phyloP scores from a whole-genome alignment of 2,797 vertebrate species.

The Balearica regulorum region DNA sequence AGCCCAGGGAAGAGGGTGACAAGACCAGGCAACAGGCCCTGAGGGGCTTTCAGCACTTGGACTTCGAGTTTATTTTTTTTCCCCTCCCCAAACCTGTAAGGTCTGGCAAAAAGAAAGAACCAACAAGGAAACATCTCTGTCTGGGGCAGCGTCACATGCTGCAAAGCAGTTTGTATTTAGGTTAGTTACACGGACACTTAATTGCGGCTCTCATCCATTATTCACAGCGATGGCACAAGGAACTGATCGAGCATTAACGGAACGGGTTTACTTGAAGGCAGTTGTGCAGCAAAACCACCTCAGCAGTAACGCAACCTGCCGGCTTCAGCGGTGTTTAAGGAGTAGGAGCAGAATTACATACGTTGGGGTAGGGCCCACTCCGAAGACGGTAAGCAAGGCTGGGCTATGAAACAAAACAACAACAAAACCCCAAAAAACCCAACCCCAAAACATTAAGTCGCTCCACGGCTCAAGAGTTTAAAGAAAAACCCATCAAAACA shows the following conservation, averaged over 20 bases:
- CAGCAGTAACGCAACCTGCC: neutral
- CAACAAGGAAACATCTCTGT: neutral
- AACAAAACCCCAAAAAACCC: neutral
- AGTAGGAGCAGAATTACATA: neutral
- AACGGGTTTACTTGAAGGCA: neutral
- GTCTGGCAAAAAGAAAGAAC: neutral
- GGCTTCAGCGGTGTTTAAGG: neutral
- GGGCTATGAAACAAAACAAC: neutral
- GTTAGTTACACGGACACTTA: neutral
- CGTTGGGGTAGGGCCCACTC: rapidly evolving
- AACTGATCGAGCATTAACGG: neutral
- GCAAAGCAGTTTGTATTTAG: neutral
- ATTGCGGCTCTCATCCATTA: neutral
- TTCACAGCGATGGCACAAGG: neutral
- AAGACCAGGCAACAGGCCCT: neutral
- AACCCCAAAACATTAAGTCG: neutral
- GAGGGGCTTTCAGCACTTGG: neutral
- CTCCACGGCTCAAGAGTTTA: neutral
- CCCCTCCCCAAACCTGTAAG: neutral
- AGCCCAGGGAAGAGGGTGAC: neutral
- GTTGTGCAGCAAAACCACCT: neutral
- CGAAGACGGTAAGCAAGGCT: neutral
- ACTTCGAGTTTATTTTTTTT: neutral
- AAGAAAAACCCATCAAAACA: neutral
- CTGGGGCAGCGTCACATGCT: neutral